Conservation (phyloP, 2,888 invertebrate genomes). For the Eupithecia abbreviata region DNA sequence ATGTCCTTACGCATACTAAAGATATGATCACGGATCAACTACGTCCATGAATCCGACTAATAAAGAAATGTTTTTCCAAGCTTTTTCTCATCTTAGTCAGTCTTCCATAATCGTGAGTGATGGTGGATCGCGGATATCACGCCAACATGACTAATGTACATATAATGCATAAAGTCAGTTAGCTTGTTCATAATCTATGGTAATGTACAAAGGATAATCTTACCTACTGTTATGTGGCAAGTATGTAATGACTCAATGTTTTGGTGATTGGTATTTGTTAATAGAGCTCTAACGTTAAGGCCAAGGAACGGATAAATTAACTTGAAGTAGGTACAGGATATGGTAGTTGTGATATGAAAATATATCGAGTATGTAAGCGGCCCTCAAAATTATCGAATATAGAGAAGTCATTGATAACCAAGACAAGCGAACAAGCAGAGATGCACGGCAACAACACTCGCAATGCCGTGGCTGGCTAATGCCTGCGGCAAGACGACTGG, state of each 20-base stretch:
- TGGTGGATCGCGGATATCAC: slow-evolving; percentile 9
- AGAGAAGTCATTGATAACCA: too few species aligned
- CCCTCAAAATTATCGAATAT: too few species aligned
- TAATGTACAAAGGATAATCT: neutral
- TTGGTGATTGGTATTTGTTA: neutral
- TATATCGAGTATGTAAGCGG: too few species aligned
- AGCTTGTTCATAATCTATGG: slow-evolving; percentile 1
- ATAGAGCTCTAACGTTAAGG: neutral
- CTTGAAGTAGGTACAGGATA: neutral
- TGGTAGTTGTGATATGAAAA: neutral
- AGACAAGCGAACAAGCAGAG: too few species aligned
- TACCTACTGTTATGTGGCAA: neutral
- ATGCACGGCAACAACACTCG: too few species aligned
- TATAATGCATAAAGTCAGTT: neutral
- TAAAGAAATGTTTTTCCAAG: slow-evolving; percentile 9
- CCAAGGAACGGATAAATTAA: neutral
- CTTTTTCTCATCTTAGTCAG: slow-evolving; percentile 7
- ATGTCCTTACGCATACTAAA: too few species aligned
- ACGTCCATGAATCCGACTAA: neutral
- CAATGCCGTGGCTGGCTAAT: too few species aligned
- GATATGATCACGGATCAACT: neutral
- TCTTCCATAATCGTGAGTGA: slow-evolving; percentile 4
- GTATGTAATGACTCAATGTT: neutral
- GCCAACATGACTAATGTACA: slow-evolving; percentile 5
- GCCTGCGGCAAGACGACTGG: too few species aligned